Evolutionary conservation across 1,140 invertebrate genomes (phyloP).

Genomic region (Drosophila quadrilineata): DNA sequence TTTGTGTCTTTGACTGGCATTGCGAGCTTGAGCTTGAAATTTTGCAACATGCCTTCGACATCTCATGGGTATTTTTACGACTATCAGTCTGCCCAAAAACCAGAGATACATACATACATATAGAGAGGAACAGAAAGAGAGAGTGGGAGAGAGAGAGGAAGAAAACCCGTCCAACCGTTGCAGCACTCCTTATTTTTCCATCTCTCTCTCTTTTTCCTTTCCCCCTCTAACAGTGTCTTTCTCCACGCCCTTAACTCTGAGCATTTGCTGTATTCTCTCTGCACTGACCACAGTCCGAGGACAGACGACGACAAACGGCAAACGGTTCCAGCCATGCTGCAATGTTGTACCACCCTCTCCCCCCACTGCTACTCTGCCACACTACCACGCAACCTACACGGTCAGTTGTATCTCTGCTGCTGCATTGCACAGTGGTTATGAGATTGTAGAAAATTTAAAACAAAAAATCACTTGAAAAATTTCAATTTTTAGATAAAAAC

Average conservation of each 20-base stretch:
- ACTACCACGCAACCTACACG: no score
- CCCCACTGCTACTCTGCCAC: background rate
- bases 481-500: no score
- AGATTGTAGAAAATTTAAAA: no score
- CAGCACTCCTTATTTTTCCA: background rate
- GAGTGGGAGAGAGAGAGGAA: no score
- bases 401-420: background rate
- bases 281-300: constrained; percentile 35
- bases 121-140: no score
- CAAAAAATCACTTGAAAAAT: no score
- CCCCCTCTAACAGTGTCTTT: background rate
- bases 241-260: constrained; percentile 13
- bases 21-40: constrained; percentile 73
- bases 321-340: constrained; percentile 9
- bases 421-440: background rate
- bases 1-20: constrained; percentile 37
- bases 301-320: background rate
- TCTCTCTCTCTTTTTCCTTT: background rate
- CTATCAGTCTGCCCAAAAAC: constrained; percentile 42
- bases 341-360: background rate
- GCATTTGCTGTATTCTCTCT: constrained; percentile 34
- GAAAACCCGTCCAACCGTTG: constrained; percentile 36
- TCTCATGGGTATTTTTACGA: constrained; percentile 77
- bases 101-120: no score
- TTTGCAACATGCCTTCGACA: constrained; percentile 78